Base-by-base conservation (phyloP, 35 echinoderm and acorn worm species). In the Acanthaster planci region DNA sequence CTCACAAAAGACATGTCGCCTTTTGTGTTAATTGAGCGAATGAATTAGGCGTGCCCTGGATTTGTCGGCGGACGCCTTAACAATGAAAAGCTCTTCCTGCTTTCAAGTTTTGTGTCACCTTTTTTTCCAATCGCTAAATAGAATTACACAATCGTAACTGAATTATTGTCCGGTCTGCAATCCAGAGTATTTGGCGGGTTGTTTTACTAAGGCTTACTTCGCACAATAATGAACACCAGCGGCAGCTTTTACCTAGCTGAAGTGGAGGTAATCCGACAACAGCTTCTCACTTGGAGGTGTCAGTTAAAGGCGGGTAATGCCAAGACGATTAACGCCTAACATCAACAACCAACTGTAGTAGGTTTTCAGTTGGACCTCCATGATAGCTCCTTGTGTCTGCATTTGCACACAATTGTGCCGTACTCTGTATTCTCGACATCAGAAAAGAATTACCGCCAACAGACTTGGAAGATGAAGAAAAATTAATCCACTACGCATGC, bases 271-370 rank as follows among this genome's bases (percentile, higher is more conserved):
- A 72, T 72, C 64, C 64, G 22, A 31, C 26, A 72, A 26, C 34
- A 72, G 30, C 64, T 72, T 72, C 26, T 26, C 64, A 72, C 64
- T 72, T 72, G 0, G 64, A 72, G 64, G 64, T 72, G 64, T 72
- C 14, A 36, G 19, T 72, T 26, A 72, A n/a, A 72, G 34, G 64
- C 34, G 23, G 64, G 34, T 72, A 14, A 72, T 26, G 26, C 64
- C 26, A 16, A 29, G 64, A 31, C 2, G 64, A 72, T 72, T 72
- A 72, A 34, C 64, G 30, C 8, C 30, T 72, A 27, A 26, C 0
- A 34, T 72, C 64, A 72, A 72, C 64, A 27, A n/a, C n/a, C n/a
- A n/a, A n/a, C n/a, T 10, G 23, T 72, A 14, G 34, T 72, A 31
- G 64, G 30, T 72, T 72, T 4, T 19, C 4, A 47, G n/a, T n/a